A percentile compares a stretch with the other conserved stretches of the same genome.
Conservation (phyloP, 2,113 vertebrate genomes). For the Percina caprodes region DNA sequence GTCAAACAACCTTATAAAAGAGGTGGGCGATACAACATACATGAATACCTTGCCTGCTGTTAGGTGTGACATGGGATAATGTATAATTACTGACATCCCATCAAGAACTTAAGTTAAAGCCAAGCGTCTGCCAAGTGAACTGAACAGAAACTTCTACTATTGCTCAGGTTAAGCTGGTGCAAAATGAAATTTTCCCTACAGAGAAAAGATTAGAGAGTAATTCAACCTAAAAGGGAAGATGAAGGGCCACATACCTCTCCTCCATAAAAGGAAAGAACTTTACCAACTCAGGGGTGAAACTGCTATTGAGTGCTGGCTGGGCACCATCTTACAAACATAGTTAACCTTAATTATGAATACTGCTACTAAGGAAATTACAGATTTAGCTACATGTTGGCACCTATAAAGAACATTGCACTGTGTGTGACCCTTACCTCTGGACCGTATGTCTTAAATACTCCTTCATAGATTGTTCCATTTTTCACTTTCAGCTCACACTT, state of each 20-base stretch:
- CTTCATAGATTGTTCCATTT: constrained; percentile 97
- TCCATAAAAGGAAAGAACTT: constrained; percentile 61
- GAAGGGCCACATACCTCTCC: constrained; percentile 25
- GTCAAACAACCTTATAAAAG: constrained; percentile 9
- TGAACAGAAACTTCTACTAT: background rate
- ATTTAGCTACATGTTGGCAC: constrained; percentile 18
- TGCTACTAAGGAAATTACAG: constrained; percentile 14
- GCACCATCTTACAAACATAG: constrained; percentile 27
- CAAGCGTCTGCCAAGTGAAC: constrained; percentile 2
- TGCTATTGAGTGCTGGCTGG: constrained; percentile 25
- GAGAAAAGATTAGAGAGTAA: constrained; percentile 35
- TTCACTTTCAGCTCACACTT: constrained; percentile 99
- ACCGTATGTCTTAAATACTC: constrained; percentile 99
- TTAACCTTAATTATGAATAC: constrained; percentile 28
- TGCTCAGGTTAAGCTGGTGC: constrained; percentile 18
- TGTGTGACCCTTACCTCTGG: constrained; percentile 91
- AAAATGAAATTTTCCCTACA: constrained; percentile 20
- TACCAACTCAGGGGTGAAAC: constrained; percentile 50
- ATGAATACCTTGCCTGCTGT: background rate
- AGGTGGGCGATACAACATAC: background rate
- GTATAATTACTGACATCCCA: background rate
- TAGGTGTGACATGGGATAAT: background rate
- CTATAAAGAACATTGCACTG: background rate
- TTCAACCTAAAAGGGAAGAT: constrained; percentile 62
- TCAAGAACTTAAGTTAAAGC: background rate